Base-by-base conservation (phyloP, 2,113 vertebrate species). In the Pomatostomus ruficeps region DNA sequence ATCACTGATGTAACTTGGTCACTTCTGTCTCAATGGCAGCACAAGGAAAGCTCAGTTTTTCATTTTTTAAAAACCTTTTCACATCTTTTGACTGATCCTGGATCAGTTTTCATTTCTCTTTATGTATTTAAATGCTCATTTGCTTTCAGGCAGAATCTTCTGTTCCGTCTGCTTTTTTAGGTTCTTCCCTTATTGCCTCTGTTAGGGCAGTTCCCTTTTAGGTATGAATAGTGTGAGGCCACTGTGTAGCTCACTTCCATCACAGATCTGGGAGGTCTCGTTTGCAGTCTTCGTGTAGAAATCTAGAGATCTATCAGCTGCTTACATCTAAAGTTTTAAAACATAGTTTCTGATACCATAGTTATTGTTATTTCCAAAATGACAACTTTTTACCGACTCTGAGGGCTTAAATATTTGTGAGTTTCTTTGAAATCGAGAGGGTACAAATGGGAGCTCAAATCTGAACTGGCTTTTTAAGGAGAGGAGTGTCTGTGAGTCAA, bases 11-110 rank as follows among this genome's bases (percentile, higher is more conserved):
- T 59, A 17, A 16, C 68, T 65, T 79, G 31, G 9, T 71, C 36
- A 24, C 13, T 57, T 76, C 45, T 38, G 8, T 59, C 67, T 88
- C 45, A 70, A 0, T 3, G 54, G 45, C 29, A 68, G 22, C 2
- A 0, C 4, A 17, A 45, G 28, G 85, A 81, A 85, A 91, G 61
- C 11, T 67, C 31, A 8, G 11, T 25, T 20, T 74, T 22, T 6
- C 12, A 1, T 11, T 17, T 54, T n/a, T 21, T 4, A 0, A 6
- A 45, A 59, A 28, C 23, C 5, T 21, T 49, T 36, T 20, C 17
- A 46, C 59, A 18, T 59, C 5, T 88, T 66, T 71, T 71, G 25
- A 33, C 26, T 36, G 43, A 76, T 84, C 15, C 36, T 40, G 45
- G 78, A 33, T 89, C 7, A 9, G 20, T 57, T 84, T 68, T 81